These are phyloP conservation scores for Opisthocomus hoazin DNA, from an alignment of 2,113 vertebrate species.

Conservation along the genomic window DNA sequence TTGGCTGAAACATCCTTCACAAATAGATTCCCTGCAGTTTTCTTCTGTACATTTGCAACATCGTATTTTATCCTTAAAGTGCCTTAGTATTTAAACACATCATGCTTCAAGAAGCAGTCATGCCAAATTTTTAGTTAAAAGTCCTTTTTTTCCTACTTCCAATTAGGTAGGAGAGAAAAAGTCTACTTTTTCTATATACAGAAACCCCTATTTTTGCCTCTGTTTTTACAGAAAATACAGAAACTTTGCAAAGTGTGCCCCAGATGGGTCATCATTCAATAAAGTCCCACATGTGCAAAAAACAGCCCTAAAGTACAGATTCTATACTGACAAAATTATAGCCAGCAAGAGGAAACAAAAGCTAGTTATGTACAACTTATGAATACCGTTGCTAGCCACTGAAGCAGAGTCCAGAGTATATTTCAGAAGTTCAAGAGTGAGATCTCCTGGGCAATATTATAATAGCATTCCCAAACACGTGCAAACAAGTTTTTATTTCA, in stretches of 20 bases:
- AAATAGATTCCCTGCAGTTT: not conserved
- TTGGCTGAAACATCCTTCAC: not conserved
- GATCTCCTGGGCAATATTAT: not conserved
- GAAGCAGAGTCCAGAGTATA: not conserved
- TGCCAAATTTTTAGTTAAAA: not conserved
- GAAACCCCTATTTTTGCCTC: not conserved
- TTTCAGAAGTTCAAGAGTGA: not conserved
- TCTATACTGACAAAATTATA: not conserved
- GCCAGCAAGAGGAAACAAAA: not conserved
- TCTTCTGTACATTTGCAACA: not conserved
- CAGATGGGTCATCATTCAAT: constrained; percentile 1
- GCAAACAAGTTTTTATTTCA: not conserved
- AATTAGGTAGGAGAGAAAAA: not conserved
- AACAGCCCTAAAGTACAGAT: not conserved
- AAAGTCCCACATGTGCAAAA: constrained; percentile 12
- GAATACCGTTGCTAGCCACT: not conserved
- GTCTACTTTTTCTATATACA: not conserved
- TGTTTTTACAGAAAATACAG: not conserved
- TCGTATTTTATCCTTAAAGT: not conserved
- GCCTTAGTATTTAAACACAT: not conserved
- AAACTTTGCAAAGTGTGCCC: not conserved
- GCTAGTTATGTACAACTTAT: not conserved
- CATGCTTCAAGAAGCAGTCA: not conserved
- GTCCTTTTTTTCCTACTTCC: not conserved
- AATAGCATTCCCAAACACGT: not conserved